These are phyloP conservation scores for Petrolisthes cinctipes DNA, from an alignment of 2,888 invertebrate genomes.

Conservation along the genomic window DNA sequence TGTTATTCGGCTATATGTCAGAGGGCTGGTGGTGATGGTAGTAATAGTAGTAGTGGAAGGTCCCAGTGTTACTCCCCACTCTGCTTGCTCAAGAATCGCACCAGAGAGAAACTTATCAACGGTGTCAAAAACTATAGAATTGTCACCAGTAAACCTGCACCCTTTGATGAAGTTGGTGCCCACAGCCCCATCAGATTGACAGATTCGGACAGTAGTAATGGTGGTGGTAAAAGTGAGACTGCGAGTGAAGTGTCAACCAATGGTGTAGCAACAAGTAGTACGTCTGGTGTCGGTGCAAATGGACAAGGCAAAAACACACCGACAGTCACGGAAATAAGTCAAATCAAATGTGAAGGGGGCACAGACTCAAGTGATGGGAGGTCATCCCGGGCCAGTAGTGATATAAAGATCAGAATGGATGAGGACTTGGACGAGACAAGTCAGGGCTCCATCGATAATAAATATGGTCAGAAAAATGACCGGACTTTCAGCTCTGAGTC, in stretches of 20 bases:
- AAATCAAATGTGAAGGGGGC: constrained; percentile 28
- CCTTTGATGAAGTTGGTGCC: constrained; percentile 53
- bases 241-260: constrained; percentile 36
- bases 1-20: constrained; percentile 58
- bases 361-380: constrained; percentile 46
- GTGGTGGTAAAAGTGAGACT: constrained; percentile 54
- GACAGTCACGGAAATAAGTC: constrained; percentile 25
- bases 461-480: constrained; percentile 38
- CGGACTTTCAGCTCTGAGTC: constrained; percentile 46
- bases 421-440: constrained; percentile 66
- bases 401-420: constrained; percentile 59
- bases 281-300: neutral
- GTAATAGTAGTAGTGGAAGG: constrained; percentile 21
- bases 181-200: constrained; percentile 50
- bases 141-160: constrained; percentile 61
- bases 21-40: neutral
- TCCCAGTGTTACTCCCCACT: constrained; percentile 83
- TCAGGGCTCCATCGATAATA: constrained; percentile 47
- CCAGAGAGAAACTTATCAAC: constrained; percentile 57
- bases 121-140: constrained; percentile 63
- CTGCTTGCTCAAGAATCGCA: constrained; percentile 73
- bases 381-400: constrained; percentile 41
- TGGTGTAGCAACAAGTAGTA: constrained; percentile 18
- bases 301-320: constrained; percentile 25
- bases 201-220: constrained; percentile 65